These are phyloP conservation scores for Osmerus mordax DNA, from an alignment of 2,113 vertebrate genomes.

Conservation along the genomic window DNA sequence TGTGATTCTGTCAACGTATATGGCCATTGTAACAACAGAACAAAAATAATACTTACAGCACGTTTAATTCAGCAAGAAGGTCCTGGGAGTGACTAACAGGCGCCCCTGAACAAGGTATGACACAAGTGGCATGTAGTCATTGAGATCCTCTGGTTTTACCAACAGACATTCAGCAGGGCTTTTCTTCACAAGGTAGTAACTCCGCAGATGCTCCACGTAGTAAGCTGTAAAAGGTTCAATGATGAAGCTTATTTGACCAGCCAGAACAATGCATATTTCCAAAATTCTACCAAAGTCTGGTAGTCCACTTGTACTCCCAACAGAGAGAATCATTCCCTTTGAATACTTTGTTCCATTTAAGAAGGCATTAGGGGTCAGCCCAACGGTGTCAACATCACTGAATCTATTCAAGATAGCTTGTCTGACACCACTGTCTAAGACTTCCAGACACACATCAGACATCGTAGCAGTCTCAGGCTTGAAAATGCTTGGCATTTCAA, in stretches of 20 bases:
- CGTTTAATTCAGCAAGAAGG: conserved; percentile 9
- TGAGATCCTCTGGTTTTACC: neutral
- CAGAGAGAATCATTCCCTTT: conserved; percentile 14
- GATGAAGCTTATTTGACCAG: neutral
- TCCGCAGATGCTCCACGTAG: neutral
- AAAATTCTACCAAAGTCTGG: conserved; percentile 9
- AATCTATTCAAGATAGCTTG: conserved; percentile 6
- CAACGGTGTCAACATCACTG: neutral
- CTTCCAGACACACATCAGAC: neutral
- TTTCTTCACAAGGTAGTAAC: neutral
- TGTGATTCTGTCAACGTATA: neutral
- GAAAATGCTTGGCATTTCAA: neutral
- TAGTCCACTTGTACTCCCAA: conserved; percentile 15
- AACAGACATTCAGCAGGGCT: neutral
- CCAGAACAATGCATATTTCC: neutral
- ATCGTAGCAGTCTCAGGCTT: neutral
- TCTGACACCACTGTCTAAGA: neutral
- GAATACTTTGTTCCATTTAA: conserved; percentile 13
- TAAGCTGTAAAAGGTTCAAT: neutral
- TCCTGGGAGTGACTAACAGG: conserved; percentile 11
- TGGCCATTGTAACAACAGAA: neutral
- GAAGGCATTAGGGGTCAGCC: neutral
- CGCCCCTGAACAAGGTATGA: neutral
- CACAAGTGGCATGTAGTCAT: neutral
- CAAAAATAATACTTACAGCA: neutral